Percentiles rank a stretch among this genome's conserved stretches.
These are phyloP conservation scores for Aurelia sp. DNA, from an alignment of 30 jellyfish, hydroid and myxozoan genomes.

Conservation along the genomic window DNA sequence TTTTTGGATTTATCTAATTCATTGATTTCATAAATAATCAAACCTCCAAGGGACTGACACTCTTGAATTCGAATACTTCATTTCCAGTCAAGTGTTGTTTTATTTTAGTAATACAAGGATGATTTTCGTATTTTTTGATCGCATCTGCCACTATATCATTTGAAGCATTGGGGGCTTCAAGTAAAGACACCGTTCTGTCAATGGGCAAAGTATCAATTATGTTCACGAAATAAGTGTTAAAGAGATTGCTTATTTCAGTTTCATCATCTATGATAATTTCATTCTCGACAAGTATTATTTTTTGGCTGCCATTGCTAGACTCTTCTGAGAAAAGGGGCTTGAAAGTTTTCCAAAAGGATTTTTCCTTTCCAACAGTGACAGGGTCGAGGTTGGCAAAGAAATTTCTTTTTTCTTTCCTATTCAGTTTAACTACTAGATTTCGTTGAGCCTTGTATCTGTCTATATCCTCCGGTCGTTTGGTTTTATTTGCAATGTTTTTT, in stretches of 20 bases:
- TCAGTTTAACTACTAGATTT: too few species aligned
- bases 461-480: too few species aligned
- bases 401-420: too few species aligned
- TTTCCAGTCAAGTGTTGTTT: neutral
- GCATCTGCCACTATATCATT: neutral
- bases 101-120: neutral
- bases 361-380: neutral
- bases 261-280: neutral
- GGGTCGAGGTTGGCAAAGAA: too few species aligned
- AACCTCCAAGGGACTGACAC: neutral
- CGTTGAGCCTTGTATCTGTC: neutral
- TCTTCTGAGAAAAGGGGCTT: conserved; percentile 19
- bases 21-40: neutral
- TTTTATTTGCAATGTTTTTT: too few species aligned
- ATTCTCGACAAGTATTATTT: neutral
- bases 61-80: neutral
- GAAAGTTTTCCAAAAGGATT: conserved; percentile 15
- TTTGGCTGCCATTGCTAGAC: too few species aligned
- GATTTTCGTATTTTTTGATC: neutral
- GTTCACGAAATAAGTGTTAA: conserved; percentile 22
- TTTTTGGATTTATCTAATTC: neutral
- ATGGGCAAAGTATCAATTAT: conserved; percentile 6
- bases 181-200: neutral
- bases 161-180: neutral
- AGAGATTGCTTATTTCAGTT: conserved; percentile 3